Percentiles rank a stretch among this genome's conserved stretches.
phyloP scores from a whole-genome alignment of 1,140 invertebrate species.

The Tribolium castaneum region DNA sequence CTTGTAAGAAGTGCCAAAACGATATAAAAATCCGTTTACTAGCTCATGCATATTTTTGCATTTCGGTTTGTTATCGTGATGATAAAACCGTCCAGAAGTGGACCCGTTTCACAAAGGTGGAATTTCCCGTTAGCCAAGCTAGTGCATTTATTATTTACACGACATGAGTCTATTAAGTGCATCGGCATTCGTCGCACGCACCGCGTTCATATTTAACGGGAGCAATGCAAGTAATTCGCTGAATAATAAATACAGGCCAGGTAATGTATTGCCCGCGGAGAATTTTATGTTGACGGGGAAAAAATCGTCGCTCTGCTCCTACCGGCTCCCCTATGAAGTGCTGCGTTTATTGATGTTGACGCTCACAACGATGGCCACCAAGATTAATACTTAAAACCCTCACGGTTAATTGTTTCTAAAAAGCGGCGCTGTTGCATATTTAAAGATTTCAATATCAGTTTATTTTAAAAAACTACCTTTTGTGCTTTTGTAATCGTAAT shows the following conservation, averaged over 20 bases:
- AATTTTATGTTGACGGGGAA: slow-evolving; percentile 34
- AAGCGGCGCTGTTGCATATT: no score
- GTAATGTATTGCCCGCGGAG: slow-evolving; percentile 38
- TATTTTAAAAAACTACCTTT: no score
- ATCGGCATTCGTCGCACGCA: slow-evolving; percentile 50
- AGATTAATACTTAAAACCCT: no score
- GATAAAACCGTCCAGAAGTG: slow-evolving; percentile 4
- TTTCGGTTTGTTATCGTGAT: background rate
- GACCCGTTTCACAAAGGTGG: background rate
- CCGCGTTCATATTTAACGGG: slow-evolving; percentile 48
- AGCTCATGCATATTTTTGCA: background rate
- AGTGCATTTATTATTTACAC: slow-evolving; percentile 52
- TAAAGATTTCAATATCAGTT: no score
- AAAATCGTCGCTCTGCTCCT: slow-evolving; percentile 17
- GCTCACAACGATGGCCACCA: background rate
- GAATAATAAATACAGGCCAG: slow-evolving; percentile 45
- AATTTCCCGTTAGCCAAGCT: slow-evolving; percentile 17
- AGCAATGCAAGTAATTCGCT: slow-evolving; percentile 47
- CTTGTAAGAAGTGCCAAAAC: background rate
- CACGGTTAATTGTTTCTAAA: no score
- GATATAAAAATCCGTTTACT: background rate
- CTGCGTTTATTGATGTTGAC: background rate
- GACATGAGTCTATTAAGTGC: slow-evolving; percentile 51
- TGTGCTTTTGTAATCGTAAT: no score
- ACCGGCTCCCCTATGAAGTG: background rate